Conservation (phyloP, 2,797 vertebrate species). For the Hozukius guyotensis region DNA sequence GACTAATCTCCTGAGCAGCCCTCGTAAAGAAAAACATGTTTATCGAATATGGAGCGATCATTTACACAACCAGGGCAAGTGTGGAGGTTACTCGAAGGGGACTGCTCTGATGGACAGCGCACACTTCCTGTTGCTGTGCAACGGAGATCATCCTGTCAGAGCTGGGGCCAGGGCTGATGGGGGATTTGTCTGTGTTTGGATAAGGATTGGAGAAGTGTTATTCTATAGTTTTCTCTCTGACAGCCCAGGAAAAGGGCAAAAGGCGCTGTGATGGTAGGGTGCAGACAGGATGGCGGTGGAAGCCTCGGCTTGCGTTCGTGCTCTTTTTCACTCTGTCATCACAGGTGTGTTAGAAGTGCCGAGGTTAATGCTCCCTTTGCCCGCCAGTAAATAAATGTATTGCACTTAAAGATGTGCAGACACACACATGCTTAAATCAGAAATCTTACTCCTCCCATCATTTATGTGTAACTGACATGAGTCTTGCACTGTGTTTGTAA, state of each 20-base stretch:
- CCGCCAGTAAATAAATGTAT: conserved; percentile 11
- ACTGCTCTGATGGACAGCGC: conserved; percentile 74
- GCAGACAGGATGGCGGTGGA: conserved; percentile 78
- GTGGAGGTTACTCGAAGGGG: conserved; percentile 72
- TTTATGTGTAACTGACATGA: background rate
- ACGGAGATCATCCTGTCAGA: conserved; percentile 80
- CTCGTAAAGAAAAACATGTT: conserved; percentile 66
- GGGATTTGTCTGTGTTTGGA: conserved; percentile 83
- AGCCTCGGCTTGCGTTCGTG: conserved; percentile 37
- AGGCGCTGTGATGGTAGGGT: conserved; percentile 69
- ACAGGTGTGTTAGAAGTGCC: conserved; percentile 74
- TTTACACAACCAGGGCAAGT: conserved; percentile 72
- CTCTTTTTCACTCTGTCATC: conserved; percentile 79
- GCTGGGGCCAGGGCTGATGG: conserved; percentile 74
- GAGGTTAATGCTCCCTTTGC: conserved; percentile 54
- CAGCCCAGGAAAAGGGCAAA: conserved; percentile 78
- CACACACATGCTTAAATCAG: background rate
- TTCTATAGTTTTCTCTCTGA: conserved; percentile 79
- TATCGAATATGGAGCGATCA: conserved; percentile 66
- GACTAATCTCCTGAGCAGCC: conserved; percentile 54
- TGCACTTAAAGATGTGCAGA: conserved; percentile 24
- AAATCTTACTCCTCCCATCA: background rate
- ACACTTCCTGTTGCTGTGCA: conserved; percentile 80
- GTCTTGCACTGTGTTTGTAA: background rate
- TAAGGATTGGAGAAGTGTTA: conserved; percentile 85